Percentiles rank a stretch among this genome's conserved stretches.
These are phyloP conservation scores for Poicephalus meyeri DNA, from an alignment of 2,113 vertebrate species.

Conservation along the genomic window DNA sequence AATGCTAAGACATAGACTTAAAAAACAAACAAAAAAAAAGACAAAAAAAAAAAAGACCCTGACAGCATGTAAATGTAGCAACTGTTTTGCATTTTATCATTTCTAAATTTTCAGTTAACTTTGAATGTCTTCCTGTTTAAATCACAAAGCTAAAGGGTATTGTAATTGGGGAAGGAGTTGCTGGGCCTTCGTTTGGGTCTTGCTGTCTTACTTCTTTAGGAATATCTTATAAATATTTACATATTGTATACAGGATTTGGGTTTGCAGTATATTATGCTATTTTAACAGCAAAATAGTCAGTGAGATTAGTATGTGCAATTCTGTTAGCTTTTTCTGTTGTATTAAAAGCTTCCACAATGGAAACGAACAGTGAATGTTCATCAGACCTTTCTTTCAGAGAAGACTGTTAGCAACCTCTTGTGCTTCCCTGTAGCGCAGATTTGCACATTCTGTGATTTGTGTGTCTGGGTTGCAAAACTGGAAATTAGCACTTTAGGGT, in stretches of 20 bases:
- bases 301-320: neutral
- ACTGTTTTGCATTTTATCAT: neutral
- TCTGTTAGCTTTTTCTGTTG: neutral
- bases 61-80: slow-evolving; percentile 19
- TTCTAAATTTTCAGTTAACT: slow-evolving; percentile 2
- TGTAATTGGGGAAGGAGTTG: neutral
- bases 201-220: neutral
- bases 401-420: slow-evolving; percentile 26
- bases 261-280: neutral
- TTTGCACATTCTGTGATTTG: neutral
- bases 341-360: neutral
- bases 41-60: neutral
- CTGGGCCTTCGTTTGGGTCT: neutral
- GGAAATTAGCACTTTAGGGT: neutral
- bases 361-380: neutral
- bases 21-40: neutral
- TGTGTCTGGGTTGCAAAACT: slow-evolving; percentile 20
- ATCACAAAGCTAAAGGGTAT: neutral
- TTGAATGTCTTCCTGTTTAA: neutral
- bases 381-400: slow-evolving; percentile 15
- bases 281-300: neutral
- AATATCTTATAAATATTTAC: neutral
- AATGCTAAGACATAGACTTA: neutral
- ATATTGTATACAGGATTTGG: neutral
- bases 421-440: slow-evolving; percentile 29